Base-by-base conservation (phyloP, 2,113 vertebrate species). In the Dissostichus mawsoni region DNA sequence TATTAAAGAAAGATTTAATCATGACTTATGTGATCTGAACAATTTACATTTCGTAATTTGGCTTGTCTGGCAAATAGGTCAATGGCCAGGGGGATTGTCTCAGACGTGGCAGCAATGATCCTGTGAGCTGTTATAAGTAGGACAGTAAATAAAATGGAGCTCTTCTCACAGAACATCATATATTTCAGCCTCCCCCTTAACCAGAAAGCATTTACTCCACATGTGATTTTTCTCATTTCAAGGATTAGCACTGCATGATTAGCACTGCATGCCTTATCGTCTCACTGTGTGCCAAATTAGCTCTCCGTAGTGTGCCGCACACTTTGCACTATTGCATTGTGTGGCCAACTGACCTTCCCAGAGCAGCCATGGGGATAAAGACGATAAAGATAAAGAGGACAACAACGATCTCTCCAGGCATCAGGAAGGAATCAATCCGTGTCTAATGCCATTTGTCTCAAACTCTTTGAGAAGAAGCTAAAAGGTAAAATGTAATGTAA, bases 51-150 rank as follows among this genome's bases (percentile, higher is more conserved):
- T 52, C 9, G 18, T 77, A 73, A 58, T 23, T 84, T 85, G 68
- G 78, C 78, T 56, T 80, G 62, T 82, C 59, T 74, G 59, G 78
- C 84, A 91, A 90, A 90, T 90, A 75, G 92, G 89, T 89, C 92
- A 90, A 56, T 56, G 77, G 87, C 59, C 79, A 83, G 69, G 71
- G 76, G 71, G 86, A 85, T 78, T 73, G 73, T 80, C 64, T 82
- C 57, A 52, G 64, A 47, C n/a, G 71, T 79, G 66, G 76, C 63
- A 77, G 72, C 64, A 57, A 73, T 69, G 72, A 81, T 83, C 74
- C 55, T 73, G 58, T 65, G 67, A 79, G 85, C 70, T 16, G 57
- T 56, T 59, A 76, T 78, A 90, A 88, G 78, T 89, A 85, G 91
- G 91, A 80, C 89, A 87, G 75, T 78, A 84, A 81, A 87, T 84